Evolutionary conservation across 2,888 invertebrate genomes (phyloP).

Genomic region (Orchesella flavescens): DNA sequence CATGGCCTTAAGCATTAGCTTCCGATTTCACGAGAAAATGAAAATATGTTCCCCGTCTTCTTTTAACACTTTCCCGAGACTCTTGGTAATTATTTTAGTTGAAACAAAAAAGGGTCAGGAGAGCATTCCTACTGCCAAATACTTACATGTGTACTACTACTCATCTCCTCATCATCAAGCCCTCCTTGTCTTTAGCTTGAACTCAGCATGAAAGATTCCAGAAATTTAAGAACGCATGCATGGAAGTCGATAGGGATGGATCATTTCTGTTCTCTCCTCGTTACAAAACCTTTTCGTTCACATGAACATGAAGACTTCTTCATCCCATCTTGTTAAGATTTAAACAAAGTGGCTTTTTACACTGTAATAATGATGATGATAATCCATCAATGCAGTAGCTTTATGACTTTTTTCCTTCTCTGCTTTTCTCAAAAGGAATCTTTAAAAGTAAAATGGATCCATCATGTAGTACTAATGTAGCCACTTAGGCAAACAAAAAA

Average conservation of each 20-base stretch:
- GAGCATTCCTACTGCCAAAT: too few relatives aligned
- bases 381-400: slow-evolving; percentile 32
- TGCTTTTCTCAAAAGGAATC: slow-evolving; percentile 11
- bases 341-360: too few relatives aligned
- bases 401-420: slow-evolving; percentile 17
- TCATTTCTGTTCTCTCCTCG: background rate
- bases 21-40: too few relatives aligned
- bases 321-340: slow-evolving; percentile 20
- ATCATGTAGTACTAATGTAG: slow-evolving; percentile 39
- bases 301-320: too few relatives aligned
- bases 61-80: too few relatives aligned
- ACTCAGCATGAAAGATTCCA: slow-evolving; percentile 23
- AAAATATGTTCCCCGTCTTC: too few relatives aligned
- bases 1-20: too few relatives aligned
- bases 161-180: too few relatives aligned
- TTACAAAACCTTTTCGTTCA: slow-evolving; percentile 27
- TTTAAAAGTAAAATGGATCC: slow-evolving; percentile 34
- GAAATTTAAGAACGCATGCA: slow-evolving; percentile 37
- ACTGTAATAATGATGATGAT: slow-evolving; percentile 33
- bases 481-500: slow-evolving; percentile 38
- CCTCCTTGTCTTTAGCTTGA: background rate
- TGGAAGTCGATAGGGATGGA: background rate
- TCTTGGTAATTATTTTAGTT: too few relatives aligned
- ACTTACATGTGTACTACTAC: too few relatives aligned
- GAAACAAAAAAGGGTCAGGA: too few relatives aligned